These are phyloP conservation scores for Crocuta crocuta DNA, from an alignment of 2,113 vertebrate species.

Conservation along the genomic window DNA sequence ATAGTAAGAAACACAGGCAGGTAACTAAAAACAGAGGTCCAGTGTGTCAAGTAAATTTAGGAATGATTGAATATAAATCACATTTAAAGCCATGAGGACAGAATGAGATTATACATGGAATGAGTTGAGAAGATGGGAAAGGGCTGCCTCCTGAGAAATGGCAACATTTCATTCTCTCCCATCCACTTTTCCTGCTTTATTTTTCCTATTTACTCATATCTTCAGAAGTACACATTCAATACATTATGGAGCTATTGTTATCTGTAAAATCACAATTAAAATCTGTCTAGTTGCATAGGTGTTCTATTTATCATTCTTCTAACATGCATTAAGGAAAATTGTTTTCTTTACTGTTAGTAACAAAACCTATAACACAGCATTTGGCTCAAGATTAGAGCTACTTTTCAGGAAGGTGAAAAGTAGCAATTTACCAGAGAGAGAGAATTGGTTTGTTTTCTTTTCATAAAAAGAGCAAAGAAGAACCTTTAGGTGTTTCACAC, in stretches of 20 bases:
- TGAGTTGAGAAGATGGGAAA: not conserved
- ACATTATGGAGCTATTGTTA: constrained; percentile 52
- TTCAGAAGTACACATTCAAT: not conserved
- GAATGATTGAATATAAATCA: not conserved
- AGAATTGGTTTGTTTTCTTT: not conserved
- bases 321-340: not conserved
- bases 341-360: not conserved
- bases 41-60: not conserved
- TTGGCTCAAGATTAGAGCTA: not conserved
- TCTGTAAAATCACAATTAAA: constrained; percentile 42
- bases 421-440: not conserved
- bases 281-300: not conserved
- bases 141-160: not conserved
- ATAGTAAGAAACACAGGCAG: not conserved
- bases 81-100: not conserved
- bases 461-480: constrained; percentile 13
- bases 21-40: not conserved
- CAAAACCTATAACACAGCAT: not conserved
- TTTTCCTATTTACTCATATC: not conserved
- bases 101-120: not conserved
- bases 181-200: not conserved
- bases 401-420: not conserved
- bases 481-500: not conserved
- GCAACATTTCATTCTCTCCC: not conserved
- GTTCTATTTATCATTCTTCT: constrained; percentile 31